phyloP scores from a whole-genome alignment of 2,113 vertebrate species.

The Engystomops pustulosus region DNA sequence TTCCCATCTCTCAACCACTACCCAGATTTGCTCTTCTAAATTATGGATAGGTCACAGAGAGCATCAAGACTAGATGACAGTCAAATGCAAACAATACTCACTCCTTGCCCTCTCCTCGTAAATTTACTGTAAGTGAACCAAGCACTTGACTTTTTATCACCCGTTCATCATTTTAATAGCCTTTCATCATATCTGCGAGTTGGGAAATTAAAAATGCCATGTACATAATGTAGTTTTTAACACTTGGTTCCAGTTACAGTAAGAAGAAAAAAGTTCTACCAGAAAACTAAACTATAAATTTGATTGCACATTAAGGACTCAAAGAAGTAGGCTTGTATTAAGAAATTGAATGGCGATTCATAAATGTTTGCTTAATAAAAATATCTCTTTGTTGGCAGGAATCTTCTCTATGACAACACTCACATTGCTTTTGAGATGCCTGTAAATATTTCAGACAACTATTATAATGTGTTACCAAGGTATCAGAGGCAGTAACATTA shows the following conservation, averaged over 20 bases:
- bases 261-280: background rate
- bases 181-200: conserved; percentile 29
- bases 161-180: conserved; percentile 57
- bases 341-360: background rate
- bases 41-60: conserved; percentile 50
- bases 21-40: conserved; percentile 26
- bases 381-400: too few relatives aligned
- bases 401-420: too few relatives aligned
- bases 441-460: too few relatives aligned
- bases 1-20: conserved; percentile 50
- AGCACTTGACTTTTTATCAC: conserved; percentile 59
- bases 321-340: background rate
- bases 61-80: conserved; percentile 48
- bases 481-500: too few relatives aligned
- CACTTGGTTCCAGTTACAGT: conserved; percentile 19
- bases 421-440: too few relatives aligned
- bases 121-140: conserved; percentile 55
- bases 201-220: conserved; percentile 47
- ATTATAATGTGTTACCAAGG: too few relatives aligned
- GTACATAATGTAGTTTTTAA: conserved; percentile 39
- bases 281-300: background rate
- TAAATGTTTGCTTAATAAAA: too few relatives aligned
- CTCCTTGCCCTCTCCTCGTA: conserved; percentile 31
- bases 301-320: background rate
- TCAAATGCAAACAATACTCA: conserved; percentile 59